Evolutionary conservation across 2,113 vertebrate species (phyloP), one percentile per base, ranked within the genome.

Genomic region (Hyaena hyaena): DNA sequence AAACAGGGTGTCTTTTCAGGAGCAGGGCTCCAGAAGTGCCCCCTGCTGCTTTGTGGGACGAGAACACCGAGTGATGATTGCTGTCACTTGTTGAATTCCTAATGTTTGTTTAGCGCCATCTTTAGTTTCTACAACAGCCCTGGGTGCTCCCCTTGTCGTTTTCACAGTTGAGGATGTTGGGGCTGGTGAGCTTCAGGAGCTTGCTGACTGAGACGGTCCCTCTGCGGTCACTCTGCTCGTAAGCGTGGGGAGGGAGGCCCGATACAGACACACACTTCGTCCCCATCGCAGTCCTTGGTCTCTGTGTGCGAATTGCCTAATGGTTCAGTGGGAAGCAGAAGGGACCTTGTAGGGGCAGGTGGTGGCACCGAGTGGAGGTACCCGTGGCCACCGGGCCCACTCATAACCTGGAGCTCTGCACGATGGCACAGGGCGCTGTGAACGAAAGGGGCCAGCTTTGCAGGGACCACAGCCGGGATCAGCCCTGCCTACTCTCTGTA

Each of bases 1-100:
- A 4, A 79, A 14, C 55, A 15, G 45, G 65, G 43, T 23, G 9
- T 50, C 17, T 4, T 0, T 66, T 50, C 39, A 14, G 80, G 39
- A 48, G 26, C 0, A 0, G 48, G 50, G 14, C 4, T 28, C n/a
- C 4, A 19, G 7, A 15, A 8, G n/a, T 12, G 19, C 16, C 31
- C 3, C 66, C 24, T 16, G 28, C 10, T 61, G 28, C 71, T 53
- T 2, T 58, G 16, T 63, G 33, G 63, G 66, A 17, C 1, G 7
- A 0, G 48, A n/a, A 24, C 31, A 11, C 50, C 12, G 4, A 10
- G 24, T 10, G 45, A 14, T 2, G 19, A 19, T 63, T 11, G 0
- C 10, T 35, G n/a, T 33, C 33, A 10, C 43, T 9, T 33, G 14
- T 15, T 39, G 45, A 80, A 39, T 23, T 48, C 76, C 55, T 73